Evolutionary conservation across 2,797 vertebrate species (phyloP).

Genomic region (Hoplostethus atlanticus): DNA sequence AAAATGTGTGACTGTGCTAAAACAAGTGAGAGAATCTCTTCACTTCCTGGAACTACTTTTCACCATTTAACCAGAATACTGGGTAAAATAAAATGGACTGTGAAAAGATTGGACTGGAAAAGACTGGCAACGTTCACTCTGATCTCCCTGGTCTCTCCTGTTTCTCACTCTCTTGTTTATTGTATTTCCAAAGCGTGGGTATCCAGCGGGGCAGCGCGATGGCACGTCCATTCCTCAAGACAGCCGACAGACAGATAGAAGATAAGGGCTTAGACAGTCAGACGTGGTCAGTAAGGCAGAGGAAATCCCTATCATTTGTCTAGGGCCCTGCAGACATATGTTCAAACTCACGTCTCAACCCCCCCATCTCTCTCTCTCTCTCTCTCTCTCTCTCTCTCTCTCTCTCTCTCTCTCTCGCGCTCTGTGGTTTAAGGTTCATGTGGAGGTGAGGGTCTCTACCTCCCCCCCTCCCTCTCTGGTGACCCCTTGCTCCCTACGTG

Average conservation of each 20-base stretch:
- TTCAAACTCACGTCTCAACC: constrained; percentile 77
- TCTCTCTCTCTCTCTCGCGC: constrained; percentile 40
- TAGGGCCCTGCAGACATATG: constrained; percentile 75
- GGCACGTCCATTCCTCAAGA: constrained; percentile 34
- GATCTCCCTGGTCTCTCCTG: constrained; percentile 16
- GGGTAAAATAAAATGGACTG: neutral
- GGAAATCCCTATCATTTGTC: constrained; percentile 83
- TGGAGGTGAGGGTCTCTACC: constrained; percentile 69
- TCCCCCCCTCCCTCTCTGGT: constrained; percentile 49
- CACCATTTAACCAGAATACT: neutral
- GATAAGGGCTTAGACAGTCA: constrained; percentile 74
- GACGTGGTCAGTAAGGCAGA: constrained; percentile 68
- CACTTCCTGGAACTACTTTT: constrained; percentile 37
- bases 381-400: constrained; percentile 13
- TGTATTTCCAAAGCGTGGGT: constrained; percentile 33
- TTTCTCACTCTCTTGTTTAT: constrained; percentile 37
- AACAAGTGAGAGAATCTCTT: constrained; percentile 3
- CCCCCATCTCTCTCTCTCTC: constrained; percentile 19
- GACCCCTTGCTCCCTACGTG: constrained; percentile 72
- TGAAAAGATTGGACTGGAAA: neutral
- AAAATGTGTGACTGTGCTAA: constrained; percentile 5
- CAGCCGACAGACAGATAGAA: constrained; percentile 61
- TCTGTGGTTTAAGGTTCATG: constrained; percentile 73
- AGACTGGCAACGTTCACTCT: constrained; percentile 19
- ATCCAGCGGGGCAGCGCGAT: constrained; percentile 11